Evolutionary conservation across 2,888 invertebrate genomes (phyloP), one percentile per base, ranked within the genome.

Genomic region (Seira sanloemensis): DNA sequence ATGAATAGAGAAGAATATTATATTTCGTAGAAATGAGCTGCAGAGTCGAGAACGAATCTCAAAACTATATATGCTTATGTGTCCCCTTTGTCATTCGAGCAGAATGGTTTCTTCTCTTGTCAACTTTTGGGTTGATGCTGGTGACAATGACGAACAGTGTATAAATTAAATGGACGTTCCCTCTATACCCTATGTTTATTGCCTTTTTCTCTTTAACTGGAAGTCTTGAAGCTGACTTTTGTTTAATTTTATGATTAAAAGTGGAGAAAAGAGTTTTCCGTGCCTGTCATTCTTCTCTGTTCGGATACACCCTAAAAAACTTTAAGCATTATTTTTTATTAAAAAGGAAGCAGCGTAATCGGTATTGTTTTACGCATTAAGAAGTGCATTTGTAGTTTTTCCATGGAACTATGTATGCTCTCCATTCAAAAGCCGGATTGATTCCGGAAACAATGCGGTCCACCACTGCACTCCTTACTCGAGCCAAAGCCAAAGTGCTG

Each of bases 221-320:
- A 50, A 50, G 12, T 2, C 26, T 76, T 50, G 25, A 27, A 68
- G 21, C 69, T 80, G 73, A 73, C 67, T 46, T 50, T 50, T 73
- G 80, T 75, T 68, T 81, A 75, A 74, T 81, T 81, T 81, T 81
- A 75, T 75, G 75, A 81, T 78, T 78, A 77, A 69, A 37, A 50
- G 16, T 50, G 50, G 50, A n/a, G 50, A 50, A 50, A n/a, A n/a
- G n/a, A n/a, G n/a, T 18, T 50, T n/a, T 50, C 50, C 50, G 12
- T 50, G 50, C 50, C 16, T 50, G 50, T 50, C 50, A 50, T 50
- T 50, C 37, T 37, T 37, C 37, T 50, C 16, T 50, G 12, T 16
- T 2, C 50, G 50, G 16, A 50, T 18, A 12, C 37, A 37, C 37
- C 4, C 37, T 37, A 4, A 12, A 50, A 50, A 50, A 50, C 50